Base-by-base conservation (phyloP, 2,113 vertebrate genomes). In the Passer montanus region DNA sequence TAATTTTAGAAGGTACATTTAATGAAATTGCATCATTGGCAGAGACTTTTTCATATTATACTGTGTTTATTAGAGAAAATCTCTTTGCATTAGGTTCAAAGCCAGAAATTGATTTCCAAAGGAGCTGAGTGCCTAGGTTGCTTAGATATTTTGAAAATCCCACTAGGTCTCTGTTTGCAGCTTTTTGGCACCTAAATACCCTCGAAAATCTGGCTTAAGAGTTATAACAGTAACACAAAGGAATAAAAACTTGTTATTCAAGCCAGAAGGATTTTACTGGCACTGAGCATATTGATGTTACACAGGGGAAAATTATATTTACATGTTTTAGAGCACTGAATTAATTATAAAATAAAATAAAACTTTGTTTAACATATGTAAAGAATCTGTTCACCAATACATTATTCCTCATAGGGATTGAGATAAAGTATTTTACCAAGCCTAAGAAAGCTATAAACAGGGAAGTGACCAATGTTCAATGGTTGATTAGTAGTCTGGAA, bases 191-290 rank as follows among this genome's bases (percentile, higher is more conserved):
- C 44, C 35, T 91, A 80, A 94, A 91, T 83, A 83, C 43, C 43
- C 72, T 94, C 0, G 1, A 83, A 95, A 97, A 95, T 96, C 84
- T 94, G 70, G n/a, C 50, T 91, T 31, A 53, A 84, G 74, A 66
- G 37, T 85, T 95, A 83, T 74, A 95, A 77, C 39, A 62, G 37
- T 58, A 73, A 64, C 80, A 87, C 14, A 16, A 89, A 95, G 60
- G 64, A 93, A 84, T 89, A 91, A 90, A 70, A 93, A 86, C 31
- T 89, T 92, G 28, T 59, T 95, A 83, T 96, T 94, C 46, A 70
- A 88, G 84, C 93, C 87, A 88, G 89, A 93, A 96, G 84, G 91
- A 73, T 93, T 95, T 96, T 87, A 77, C 70, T 93, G 93, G 70
- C 87, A 90, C 70, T 43, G 33, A 90, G 70, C 67, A 80, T 96